These are phyloP conservation scores for Drosophila meridionalis DNA, from an alignment of 2,888 invertebrate species.

Conservation along the genomic window DNA sequence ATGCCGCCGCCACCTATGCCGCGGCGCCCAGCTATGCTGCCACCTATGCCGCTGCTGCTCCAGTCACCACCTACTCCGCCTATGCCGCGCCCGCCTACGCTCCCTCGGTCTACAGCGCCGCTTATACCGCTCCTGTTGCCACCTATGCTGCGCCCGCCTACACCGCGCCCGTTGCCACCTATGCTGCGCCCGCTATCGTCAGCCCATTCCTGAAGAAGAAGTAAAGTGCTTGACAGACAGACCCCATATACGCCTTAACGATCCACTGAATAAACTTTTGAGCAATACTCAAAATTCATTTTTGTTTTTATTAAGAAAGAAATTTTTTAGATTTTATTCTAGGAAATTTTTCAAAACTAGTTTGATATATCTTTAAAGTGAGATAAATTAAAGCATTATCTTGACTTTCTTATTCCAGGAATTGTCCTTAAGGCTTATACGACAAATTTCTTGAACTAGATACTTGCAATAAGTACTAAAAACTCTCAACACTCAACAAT, in stretches of 20 bases:
- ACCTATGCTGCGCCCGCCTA: conserved; percentile 56
- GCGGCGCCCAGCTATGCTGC: conserved; percentile 55
- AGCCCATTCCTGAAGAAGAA: conserved; percentile 74
- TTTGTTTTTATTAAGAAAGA: not conserved
- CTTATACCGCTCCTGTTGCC: conserved; percentile 60
- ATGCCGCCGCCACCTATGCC: conserved; percentile 49
- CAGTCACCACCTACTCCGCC: conserved; percentile 54
- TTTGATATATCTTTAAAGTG: no score
- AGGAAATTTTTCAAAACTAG: not conserved
- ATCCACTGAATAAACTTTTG: conserved; percentile 49
- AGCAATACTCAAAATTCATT: conserved; percentile 1
- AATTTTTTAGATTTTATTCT: not conserved
- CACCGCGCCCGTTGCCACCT: conserved; percentile 62
- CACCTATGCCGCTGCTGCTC: conserved; percentile 61
- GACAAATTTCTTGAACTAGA: no score
- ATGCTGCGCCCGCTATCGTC: conserved; percentile 66
- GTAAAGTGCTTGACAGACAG: conserved; percentile 41
- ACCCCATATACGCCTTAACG: not conserved
- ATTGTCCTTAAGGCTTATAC: not conserved
- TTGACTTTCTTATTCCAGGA: not conserved
- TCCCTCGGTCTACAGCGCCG: conserved; percentile 52
- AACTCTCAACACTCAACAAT: no score
- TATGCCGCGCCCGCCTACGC: conserved; percentile 56
- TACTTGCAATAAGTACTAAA: no score
- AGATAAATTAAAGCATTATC: not conserved